Evolutionary conservation across 2,888 invertebrate genomes (phyloP), one percentile per base, ranked within the genome.

Genomic region (Spisula subtruncata): DNA sequence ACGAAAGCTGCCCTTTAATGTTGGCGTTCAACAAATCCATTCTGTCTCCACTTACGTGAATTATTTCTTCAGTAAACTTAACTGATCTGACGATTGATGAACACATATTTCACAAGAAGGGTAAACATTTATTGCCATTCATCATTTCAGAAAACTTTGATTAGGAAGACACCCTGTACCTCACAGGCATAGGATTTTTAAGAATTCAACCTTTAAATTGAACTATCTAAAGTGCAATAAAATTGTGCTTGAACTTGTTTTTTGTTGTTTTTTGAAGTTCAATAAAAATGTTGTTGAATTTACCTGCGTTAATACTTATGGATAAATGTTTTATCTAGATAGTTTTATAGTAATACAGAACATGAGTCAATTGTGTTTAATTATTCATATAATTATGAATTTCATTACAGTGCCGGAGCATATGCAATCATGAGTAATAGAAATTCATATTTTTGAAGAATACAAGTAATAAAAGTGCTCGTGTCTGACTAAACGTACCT

Each of bases 401-500:
- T 25, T 66, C 60, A 25, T 66, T 25, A 66, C 25, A 66, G 2
- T 25, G n/a, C 5, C 51, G 10, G 16, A 16, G 12, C 51, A 51
- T 6, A 8, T 51, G 25, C 0, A 41, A 5, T 41, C 41, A 41
- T 41, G 41, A 10, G 10, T 66, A 66, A n/a, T 66, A 10, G 60
- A 12, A 25, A 66, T n/a, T 25, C 25, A 25, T n/a, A n/a, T 25
- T 5, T 2, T n/a, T 1, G 12, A 12, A n/a, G 2, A n/a, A 66
- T n/a, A n/a, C n/a, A n/a, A n/a, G n/a, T 66, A 66, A 66, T 66
- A 25, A 66, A 66, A 66, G 60, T 66, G 25, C 60, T 66, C 60
- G n/a, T 25, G 25, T 66, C 60, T 66, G 60, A 66, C 25, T 66
- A 66, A 66, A 0, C n/a, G 60, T 66, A 66, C 60, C 25, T 25